phyloP scores from a whole-genome alignment of 2,797 vertebrate genomes.

The Helicolenus hilgendorfi region DNA sequence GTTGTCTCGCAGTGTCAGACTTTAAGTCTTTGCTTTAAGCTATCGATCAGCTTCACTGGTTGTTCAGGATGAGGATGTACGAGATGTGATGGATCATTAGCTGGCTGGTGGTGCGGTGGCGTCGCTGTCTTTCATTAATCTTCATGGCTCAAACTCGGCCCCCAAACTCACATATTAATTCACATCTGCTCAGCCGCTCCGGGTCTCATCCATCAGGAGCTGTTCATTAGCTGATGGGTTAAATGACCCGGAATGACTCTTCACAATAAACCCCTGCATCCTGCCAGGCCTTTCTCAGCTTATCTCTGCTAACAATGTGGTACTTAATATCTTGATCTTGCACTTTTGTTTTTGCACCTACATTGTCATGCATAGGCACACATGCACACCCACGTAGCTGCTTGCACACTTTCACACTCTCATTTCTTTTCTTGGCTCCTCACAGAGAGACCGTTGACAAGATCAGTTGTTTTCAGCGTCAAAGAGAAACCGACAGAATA shows the following conservation, averaged over 20 bases:
- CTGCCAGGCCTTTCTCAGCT: slow-evolving; percentile 12
- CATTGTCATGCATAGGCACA: slow-evolving; percentile 44
- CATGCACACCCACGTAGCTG: slow-evolving; percentile 57
- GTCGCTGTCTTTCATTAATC: slow-evolving; percentile 55
- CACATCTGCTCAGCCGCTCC: slow-evolving; percentile 47
- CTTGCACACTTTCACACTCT: slow-evolving; percentile 43
- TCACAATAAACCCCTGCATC: background rate
- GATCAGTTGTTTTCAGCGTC: slow-evolving; percentile 35
- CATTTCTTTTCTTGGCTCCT: slow-evolving; percentile 40
- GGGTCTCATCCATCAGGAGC: slow-evolving; percentile 55
- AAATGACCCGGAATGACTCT: slow-evolving; percentile 47
- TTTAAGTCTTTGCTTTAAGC: background rate
- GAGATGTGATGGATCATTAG: slow-evolving; percentile 43
- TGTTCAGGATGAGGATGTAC: slow-evolving; percentile 2
- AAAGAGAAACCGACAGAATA: slow-evolving; percentile 25
- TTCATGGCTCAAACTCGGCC: slow-evolving; percentile 15
- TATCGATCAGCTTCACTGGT: slow-evolving; percentile 1
- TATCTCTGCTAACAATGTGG: slow-evolving; percentile 44
- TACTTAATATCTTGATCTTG: slow-evolving; percentile 45
- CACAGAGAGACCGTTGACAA: slow-evolving; percentile 21
- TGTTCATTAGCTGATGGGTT: slow-evolving; percentile 56
- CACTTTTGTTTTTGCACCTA: slow-evolving; percentile 36
- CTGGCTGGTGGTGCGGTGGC: slow-evolving; percentile 10
- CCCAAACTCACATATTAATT: slow-evolving; percentile 36
- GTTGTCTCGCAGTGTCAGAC: background rate